phyloP scores from a whole-genome alignment of 2,888 invertebrate genomes.

The Mongoloraphidia duomilia region DNA sequence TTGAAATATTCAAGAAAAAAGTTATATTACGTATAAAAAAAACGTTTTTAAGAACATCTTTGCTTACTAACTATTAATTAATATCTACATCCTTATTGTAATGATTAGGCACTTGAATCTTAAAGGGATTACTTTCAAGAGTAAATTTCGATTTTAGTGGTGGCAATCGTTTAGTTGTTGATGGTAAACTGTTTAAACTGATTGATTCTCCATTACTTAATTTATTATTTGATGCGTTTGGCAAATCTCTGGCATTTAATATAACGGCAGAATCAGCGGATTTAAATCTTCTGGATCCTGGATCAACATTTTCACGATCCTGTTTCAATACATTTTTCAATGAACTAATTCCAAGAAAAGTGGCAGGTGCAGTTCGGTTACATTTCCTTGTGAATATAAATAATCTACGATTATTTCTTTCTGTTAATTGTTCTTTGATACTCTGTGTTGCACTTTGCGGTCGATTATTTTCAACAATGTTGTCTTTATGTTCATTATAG shows the following conservation, averaged over 20 bases:
- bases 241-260: conserved; percentile 4
- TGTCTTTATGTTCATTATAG: conserved; percentile 5
- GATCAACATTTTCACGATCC: neutral
- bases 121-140: conserved; percentile 2
- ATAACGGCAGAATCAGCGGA: conserved; percentile 1
- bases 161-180: conserved; percentile 2
- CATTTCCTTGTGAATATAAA: conserved; percentile 8
- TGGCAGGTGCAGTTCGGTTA: conserved; percentile 26
- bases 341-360: conserved; percentile 11
- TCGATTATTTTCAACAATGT: conserved; percentile 2
- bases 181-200: conserved; percentile 6
- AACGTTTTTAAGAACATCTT: no score
- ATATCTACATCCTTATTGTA: no score
- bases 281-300: neutral
- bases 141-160: conserved; percentile 2
- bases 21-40: no score
- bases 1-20: no score
- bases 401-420: conserved; percentile 1
- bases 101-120: neutral
- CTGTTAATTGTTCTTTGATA: conserved; percentile 25
- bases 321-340: neutral
- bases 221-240: conserved; percentile 7
- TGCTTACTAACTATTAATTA: no score
- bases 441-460: conserved; percentile 22
- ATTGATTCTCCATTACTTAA: conserved; percentile 7